phyloP scores from a whole-genome alignment of 2,888 invertebrate genomes.

The Euplagia quadripunctaria region DNA sequence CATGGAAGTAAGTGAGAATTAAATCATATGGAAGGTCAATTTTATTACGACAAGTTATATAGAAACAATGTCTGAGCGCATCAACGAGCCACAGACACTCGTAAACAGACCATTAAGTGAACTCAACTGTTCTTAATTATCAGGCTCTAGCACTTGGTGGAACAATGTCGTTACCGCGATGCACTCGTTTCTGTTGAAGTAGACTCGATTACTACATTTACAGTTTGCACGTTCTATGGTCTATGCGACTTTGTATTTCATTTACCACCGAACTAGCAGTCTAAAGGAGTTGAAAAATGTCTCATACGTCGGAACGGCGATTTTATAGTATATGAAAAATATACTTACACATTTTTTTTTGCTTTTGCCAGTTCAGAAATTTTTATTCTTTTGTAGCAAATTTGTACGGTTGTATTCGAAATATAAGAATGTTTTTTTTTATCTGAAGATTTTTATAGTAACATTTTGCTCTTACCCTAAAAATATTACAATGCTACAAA shows the following conservation, averaged over 20 bases:
- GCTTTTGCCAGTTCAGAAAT: too few relatives aligned
- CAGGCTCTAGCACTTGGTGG: constrained; percentile 8
- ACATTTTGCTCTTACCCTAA: too few relatives aligned
- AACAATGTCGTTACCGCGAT: constrained; percentile 4
- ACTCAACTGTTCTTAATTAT: constrained; percentile 45
- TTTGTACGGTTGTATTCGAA: too few relatives aligned
- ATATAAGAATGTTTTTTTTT: too few relatives aligned
- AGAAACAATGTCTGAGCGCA: constrained; percentile 36
- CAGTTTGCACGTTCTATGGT: background rate
- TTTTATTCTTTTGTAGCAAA: too few relatives aligned
- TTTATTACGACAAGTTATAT: background rate
- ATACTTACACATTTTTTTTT: too few relatives aligned
- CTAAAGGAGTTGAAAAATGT: background rate
- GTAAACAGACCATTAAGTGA: constrained; percentile 58
- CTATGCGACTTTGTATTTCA: background rate
- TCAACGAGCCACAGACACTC: constrained; percentile 49
- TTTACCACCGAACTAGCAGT: background rate
- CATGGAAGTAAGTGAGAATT: background rate
- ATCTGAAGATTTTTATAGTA: too few relatives aligned
- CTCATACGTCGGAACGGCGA: too few relatives aligned
- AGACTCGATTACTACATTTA: constrained; percentile 2
- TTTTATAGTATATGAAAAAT: too few relatives aligned
- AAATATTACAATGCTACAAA: too few relatives aligned
- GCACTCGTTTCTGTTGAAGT: background rate
- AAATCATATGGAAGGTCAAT: background rate